Evolutionary conservation across 1,140 invertebrate genomes (phyloP).

Genomic region (Drosophila bocqueti): DNA sequence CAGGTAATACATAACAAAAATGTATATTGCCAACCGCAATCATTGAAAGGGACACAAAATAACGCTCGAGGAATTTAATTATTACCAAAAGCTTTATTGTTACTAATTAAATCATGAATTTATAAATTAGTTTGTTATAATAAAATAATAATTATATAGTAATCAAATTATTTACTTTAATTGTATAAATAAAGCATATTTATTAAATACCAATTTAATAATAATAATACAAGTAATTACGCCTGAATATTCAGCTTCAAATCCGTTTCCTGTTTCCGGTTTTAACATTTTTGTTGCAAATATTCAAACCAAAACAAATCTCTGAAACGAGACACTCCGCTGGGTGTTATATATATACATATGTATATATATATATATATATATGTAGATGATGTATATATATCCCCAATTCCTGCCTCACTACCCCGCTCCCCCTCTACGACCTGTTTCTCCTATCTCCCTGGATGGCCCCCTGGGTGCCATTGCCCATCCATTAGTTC

Average conservation of each 20-base stretch:
- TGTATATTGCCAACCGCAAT: too few relatives aligned
- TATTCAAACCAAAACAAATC: slow-evolving; percentile 28
- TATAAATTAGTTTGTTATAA: too few relatives aligned
- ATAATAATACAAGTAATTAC: background rate
- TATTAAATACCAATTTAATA: too few relatives aligned
- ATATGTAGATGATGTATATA: background rate
- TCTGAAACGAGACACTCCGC: slow-evolving; percentile 11
- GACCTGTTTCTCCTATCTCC: slow-evolving; percentile 22
- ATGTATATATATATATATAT: background rate
- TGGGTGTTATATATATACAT: slow-evolving; percentile 13
- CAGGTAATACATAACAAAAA: too few relatives aligned
- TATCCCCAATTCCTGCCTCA: slow-evolving; percentile 14
- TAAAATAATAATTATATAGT: too few relatives aligned
- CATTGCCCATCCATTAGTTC: slow-evolving; percentile 73
- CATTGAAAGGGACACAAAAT: too few relatives aligned
- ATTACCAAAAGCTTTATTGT: too few relatives aligned
- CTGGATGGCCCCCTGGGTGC: slow-evolving; percentile 58
- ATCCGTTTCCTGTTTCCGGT: background rate
- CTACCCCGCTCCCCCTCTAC: background rate
- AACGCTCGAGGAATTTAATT: too few relatives aligned
- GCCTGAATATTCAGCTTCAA: background rate
- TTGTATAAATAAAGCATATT: background rate
- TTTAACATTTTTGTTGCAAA: slow-evolving; percentile 17
- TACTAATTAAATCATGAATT: too few relatives aligned
- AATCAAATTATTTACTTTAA: too few relatives aligned